Base-by-base conservation (phyloP, 2,888 invertebrate species). In the Agrotis puta region DNA sequence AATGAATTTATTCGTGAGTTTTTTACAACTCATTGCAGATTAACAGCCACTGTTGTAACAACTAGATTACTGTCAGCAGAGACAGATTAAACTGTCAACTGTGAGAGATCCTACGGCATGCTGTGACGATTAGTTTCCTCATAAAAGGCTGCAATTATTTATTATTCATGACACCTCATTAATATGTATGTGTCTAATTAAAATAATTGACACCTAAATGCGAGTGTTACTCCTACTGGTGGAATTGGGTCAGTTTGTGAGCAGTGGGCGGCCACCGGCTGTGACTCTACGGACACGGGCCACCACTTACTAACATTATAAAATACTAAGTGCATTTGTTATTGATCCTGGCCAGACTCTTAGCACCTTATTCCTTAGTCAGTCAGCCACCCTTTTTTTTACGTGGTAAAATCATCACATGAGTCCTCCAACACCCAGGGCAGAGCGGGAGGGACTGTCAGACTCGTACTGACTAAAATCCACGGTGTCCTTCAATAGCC, bases 191-290 rank as follows among this genome's bases (percentile, higher is more conserved):
- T n/a, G 43, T 70, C 43, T 79, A 71, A 84, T 84, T 83, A 79
- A 74, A 72, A 72, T 84, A 72, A 81, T 79, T 70, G 72, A 69
- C 67, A 64, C 70, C 69, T 69, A 70, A 70, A 79, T 81, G 74
- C 70, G 77, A 81, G 80, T 53, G 83, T 81, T 76, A 64, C 81
- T 81, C 86, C 86, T 85, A 89, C 85, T 69, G 78, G 71, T 66
- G 63, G 72, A 89, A 88, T 84, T 86, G 83, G 89, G 90, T 88
- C 88, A 85, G 64, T 59, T 72, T 39, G 73, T 57, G 70, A 27
- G 70, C 63, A 65, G 89, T 88, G 88, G 87, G 89, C 76, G 81
- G 62, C 59, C 68, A 79, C 79, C 84, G 82, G 83, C 84, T 81
- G 85, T 80, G 64, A 62, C 82, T 82, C 84, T 79, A 85, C 79